Conservation (phyloP, 2,888 invertebrate species). For the Thyatira batis region DNA sequence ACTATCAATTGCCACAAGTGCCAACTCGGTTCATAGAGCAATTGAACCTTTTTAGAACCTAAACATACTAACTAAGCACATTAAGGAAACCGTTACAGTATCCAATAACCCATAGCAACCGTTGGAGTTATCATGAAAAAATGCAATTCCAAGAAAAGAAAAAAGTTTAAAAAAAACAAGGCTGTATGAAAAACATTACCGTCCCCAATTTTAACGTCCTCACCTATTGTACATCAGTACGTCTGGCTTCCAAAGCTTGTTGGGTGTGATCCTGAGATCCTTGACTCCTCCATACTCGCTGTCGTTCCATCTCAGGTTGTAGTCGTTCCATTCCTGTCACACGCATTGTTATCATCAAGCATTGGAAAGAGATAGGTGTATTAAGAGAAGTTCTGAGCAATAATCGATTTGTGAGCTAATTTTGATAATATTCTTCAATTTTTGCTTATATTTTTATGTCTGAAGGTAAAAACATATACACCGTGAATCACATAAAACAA, state of each 20-base stretch:
- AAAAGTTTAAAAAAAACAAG: background rate
- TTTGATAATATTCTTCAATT: no score
- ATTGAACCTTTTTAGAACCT: no score
- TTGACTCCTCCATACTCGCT: slow-evolving; percentile 96
- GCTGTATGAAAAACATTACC: background rate
- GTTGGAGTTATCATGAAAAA: no score
- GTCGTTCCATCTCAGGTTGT: slow-evolving; percentile 98
- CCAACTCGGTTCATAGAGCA: no score
- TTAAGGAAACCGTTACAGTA: no score
- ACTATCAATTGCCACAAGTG: no score
- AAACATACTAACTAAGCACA: no score
- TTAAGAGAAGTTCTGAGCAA: background rate
- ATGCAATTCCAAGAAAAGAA: background rate
- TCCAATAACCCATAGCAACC: no score
- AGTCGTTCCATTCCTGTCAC: slow-evolving; percentile 97
- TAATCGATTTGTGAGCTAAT: no score
- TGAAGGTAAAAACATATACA: no score
- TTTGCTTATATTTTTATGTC: no score
- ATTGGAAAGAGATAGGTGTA: background rate
- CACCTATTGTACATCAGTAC: slow-evolving; percentile 99
- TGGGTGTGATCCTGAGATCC: slow-evolving; percentile 96
- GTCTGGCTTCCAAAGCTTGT: slow-evolving; percentile 99
- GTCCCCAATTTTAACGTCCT: slow-evolving; percentile 29
- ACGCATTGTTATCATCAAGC: slow-evolving; percentile 21
- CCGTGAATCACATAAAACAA: no score